Evolutionary conservation across 2,888 invertebrate genomes (phyloP), one percentile per base, ranked within the genome.

Genomic region (Lordiphosa fenestrarum): DNA sequence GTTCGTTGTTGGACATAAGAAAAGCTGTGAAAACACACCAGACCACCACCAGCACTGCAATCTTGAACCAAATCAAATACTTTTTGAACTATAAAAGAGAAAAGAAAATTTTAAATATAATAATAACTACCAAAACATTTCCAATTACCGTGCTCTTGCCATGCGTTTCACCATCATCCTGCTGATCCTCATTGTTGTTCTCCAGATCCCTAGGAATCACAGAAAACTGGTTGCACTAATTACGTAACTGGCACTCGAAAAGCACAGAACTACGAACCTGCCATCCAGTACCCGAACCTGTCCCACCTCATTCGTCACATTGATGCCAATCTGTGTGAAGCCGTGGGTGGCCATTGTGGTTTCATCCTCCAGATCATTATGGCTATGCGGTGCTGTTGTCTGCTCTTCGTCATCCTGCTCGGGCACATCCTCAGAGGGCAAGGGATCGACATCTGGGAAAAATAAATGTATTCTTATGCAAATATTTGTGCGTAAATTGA

Each of bases 21-120:
- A 92, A 91, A 4, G 91, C 90, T 0, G 94, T 94, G 85, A 94
- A 94, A 68, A 93, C 90, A 0, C 92, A 73, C 95, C 95, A 95
- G 48, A 92, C 91, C 0, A 90, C 89, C 2, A 93, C 87, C 0
- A 95, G 90, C 0, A 92, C 67, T 0, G 90, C 86, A 76, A 94
- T 91, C 73, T 90, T 90, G 12, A 88, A 72, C 88, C 88, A 89
- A 42, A 86, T 87, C 15, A 89, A 74, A 84, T 85, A 86, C 57
- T 86, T 86, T 60, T 81, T 85, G 19, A 78, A 35, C 87, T 89
- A 57, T 1, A 5, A 36, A 38, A 4, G 6, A 13, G 55, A 55
- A 42, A 48, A 36, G 42, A 15, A 4, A 6, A 6, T 4, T 5
- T 0, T 10, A 0, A 0, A 5, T 19, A 2, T 4, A 41, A 13